A percentile compares a stretch with the other conserved stretches of the same genome.
These are phyloP conservation scores for Spermophilus dauricus DNA, from an alignment of 2,113 vertebrate genomes.

Conservation along the genomic window DNA sequence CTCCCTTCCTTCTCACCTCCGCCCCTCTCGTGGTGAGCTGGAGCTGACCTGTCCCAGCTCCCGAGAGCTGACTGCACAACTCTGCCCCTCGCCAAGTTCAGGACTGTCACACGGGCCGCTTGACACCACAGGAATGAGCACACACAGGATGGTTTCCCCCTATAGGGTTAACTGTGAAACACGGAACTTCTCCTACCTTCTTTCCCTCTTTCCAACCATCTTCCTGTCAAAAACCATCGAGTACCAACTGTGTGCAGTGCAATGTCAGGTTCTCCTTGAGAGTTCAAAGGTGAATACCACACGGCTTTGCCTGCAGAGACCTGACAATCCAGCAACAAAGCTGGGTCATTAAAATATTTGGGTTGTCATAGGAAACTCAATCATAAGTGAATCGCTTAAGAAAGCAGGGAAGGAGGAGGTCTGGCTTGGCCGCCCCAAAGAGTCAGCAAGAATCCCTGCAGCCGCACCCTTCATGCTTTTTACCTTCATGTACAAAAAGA, in stretches of 20 bases:
- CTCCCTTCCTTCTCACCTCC: background rate
- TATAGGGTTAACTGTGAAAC: background rate
- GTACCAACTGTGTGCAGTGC: background rate
- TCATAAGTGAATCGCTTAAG: background rate
- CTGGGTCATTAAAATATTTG: background rate
- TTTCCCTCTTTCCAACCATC: background rate
- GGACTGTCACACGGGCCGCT: fast-evolving
- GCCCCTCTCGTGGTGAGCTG: background rate
- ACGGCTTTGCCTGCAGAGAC: background rate
- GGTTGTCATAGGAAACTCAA: background rate
- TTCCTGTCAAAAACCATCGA: background rate
- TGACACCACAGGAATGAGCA: background rate
- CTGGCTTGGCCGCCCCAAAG: background rate
- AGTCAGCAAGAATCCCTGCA: background rate
- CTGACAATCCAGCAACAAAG: background rate
- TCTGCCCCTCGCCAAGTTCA: background rate
- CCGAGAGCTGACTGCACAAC: background rate
- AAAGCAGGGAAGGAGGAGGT: background rate
- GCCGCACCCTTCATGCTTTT: background rate
- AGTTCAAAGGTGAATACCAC: background rate
- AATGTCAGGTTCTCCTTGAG: background rate
- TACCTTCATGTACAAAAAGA: background rate
- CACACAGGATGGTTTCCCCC: background rate
- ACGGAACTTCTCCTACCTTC: background rate
- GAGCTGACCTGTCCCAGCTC: background rate